Conservation (phyloP, 2,113 vertebrate genomes). For the Euleptes europaea region DNA sequence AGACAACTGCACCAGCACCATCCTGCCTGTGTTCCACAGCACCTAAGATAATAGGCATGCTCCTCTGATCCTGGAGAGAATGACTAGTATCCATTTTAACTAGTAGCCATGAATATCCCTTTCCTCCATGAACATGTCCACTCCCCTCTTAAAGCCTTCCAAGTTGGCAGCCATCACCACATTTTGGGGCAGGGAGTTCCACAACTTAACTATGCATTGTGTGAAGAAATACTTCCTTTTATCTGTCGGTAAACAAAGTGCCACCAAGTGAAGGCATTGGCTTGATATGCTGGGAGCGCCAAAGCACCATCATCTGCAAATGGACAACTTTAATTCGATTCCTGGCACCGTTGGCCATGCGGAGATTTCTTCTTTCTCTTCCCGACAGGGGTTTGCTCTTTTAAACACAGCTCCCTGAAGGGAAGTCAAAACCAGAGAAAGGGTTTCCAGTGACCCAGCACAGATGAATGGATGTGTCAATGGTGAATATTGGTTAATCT, state of each 20-base stretch:
- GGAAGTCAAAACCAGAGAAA: conserved; percentile 82
- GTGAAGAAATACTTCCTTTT: too few species aligned
- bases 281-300: conserved; percentile 61
- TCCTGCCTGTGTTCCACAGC: too few species aligned
- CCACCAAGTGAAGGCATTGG: conserved; percentile 46
- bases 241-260: conserved; percentile 67
- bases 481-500: conserved; percentile 83
- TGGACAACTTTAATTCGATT: conserved; percentile 83
- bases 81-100: too few species aligned
- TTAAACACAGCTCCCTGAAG: conserved; percentile 84
- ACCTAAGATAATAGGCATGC: too few species aligned
- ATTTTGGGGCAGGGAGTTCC: too few species aligned
- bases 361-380: conserved; percentile 81
- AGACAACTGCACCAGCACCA: too few species aligned
- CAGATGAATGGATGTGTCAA: conserved; percentile 84
- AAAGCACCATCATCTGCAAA: conserved; percentile 75
- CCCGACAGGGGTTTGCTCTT: conserved; percentile 83
- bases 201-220: too few species aligned
- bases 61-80: too few species aligned
- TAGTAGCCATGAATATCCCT: too few species aligned
- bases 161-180: too few species aligned
- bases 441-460: conserved; percentile 83
- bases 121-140: too few species aligned
- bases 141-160: too few species aligned
- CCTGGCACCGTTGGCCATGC: conserved; percentile 73